These are phyloP conservation scores for Panzeria rudis DNA, from an alignment of 2,888 invertebrate genomes.

Conservation along the genomic window DNA sequence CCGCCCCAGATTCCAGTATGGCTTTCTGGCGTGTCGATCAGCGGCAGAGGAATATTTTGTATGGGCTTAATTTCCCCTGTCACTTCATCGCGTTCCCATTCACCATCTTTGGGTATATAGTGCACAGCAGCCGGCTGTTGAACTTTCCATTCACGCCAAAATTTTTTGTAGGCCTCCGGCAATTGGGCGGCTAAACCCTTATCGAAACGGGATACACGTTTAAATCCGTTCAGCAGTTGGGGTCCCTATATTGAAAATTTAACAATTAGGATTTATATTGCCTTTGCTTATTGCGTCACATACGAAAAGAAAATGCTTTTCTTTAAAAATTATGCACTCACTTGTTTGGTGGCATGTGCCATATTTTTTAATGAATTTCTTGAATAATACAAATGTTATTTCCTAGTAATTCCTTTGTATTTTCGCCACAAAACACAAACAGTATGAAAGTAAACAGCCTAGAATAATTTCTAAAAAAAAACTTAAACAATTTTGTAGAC, in stretches of 20 bases:
- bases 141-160: constrained; percentile 93
- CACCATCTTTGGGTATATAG: constrained; percentile 89
- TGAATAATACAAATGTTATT: neutral
- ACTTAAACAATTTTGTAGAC: constrained; percentile 47
- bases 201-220: constrained; percentile 86
- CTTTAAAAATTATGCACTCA: constrained; percentile 70
- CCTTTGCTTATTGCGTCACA: constrained; percentile 80
- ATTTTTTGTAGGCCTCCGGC: constrained; percentile 93
- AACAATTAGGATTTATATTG: constrained; percentile 37
- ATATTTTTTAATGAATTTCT: constrained; percentile 70
- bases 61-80: constrained; percentile 90
- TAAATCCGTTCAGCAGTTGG: constrained; percentile 84
- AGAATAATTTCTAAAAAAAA: constrained; percentile 16
- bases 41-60: constrained; percentile 90
- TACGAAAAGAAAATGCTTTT: constrained; percentile 39
- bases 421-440: constrained; percentile 23
- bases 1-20: constrained; percentile 98
- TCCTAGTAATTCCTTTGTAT: neutral
- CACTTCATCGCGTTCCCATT: constrained; percentile 89
- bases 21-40: constrained; percentile 91
- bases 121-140: constrained; percentile 87
- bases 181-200: constrained; percentile 88
- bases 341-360: constrained; percentile 82
- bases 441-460: constrained; percentile 43
- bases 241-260: constrained; percentile 76